Conservation (phyloP, 2,797 vertebrate species). For the Triplophysa bombifrons region DNA sequence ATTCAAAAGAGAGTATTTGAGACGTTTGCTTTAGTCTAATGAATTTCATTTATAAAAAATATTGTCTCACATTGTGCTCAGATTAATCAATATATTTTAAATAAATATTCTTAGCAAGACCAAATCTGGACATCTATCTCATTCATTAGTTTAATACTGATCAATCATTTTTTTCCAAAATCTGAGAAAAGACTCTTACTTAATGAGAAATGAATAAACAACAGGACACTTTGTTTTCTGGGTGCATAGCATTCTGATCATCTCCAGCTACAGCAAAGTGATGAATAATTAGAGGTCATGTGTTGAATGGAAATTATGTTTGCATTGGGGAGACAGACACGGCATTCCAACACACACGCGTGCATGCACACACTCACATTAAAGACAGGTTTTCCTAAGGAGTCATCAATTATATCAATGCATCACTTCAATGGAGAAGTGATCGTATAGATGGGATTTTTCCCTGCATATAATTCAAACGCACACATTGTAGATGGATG, state of each 20-base stretch:
- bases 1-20: not conserved
- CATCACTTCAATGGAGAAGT: constrained; percentile 12
- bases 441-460: not conserved
- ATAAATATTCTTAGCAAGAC: too few relatives aligned
- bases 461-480: constrained; percentile 42
- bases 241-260: not conserved
- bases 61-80: too few relatives aligned
- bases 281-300: constrained; percentile 36
- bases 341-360: not conserved
- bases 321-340: constrained; percentile 11
- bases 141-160: too few relatives aligned
- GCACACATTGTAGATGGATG: constrained; percentile 50
- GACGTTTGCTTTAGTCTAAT: too few relatives aligned
- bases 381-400: constrained; percentile 12
- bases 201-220: not conserved
- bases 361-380: not conserved
- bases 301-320: constrained; percentile 20
- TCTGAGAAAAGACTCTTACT: too few relatives aligned
- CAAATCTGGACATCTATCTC: too few relatives aligned
- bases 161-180: too few relatives aligned
- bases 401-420: constrained; percentile 14
- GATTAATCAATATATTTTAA: too few relatives aligned
- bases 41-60: too few relatives aligned
- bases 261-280: not conserved
- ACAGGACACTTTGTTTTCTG: not conserved